These are phyloP conservation scores for Campoplex capitator DNA, from an alignment of 2,888 invertebrate genomes.

Conservation along the genomic window DNA sequence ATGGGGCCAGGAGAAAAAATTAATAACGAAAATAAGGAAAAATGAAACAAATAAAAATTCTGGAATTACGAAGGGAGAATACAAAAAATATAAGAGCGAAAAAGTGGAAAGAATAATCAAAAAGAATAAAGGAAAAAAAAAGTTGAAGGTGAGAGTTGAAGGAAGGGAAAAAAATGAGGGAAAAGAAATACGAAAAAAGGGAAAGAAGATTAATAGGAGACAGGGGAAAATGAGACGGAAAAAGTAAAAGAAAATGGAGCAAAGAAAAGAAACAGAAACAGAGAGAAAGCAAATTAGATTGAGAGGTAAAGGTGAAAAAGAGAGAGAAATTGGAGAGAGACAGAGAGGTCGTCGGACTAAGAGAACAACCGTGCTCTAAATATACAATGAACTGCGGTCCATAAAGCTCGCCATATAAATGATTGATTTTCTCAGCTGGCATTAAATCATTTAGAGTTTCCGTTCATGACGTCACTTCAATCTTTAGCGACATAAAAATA, in stretches of 20 bases:
- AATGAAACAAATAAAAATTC: neutral
- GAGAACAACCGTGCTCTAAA: slow-evolving; percentile 47
- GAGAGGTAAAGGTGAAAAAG: neutral
- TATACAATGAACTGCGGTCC: slow-evolving; percentile 12
- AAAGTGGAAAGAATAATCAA: neutral
- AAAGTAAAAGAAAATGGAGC: too few relatives aligned
- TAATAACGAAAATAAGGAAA: neutral
- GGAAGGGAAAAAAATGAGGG: neutral
- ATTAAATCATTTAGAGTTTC: slow-evolving; percentile 15
- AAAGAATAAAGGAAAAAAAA: neutral
- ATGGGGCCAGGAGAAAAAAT: neutral
- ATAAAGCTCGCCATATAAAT: neutral
- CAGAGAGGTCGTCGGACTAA: slow-evolving; percentile 41
- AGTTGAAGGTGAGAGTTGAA: slow-evolving; percentile 15
- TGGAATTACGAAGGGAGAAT: neutral
- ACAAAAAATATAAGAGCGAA: neutral
- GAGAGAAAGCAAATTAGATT: neutral
- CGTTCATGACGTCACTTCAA: neutral
- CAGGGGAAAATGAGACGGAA: neutral
- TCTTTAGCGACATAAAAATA: neutral
- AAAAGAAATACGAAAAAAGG: neutral
- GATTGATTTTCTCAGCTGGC: slow-evolving; percentile 14
- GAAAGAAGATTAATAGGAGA: neutral
- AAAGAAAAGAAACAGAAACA: neutral
- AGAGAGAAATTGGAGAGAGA: neutral